These are phyloP conservation scores for fruit fly (Drosophila melanogaster) DNA, from an alignment of 1,140 invertebrate genomes.

Conservation along the genomic window Release_6_plus_ISO1_MT NT_033777.3:13605501-13606000, in stretches of 20 bases:
- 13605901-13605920: not conserved
- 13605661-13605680: not conserved
- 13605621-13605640: not conserved
- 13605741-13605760: conserved; percentile 16
- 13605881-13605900: not conserved
- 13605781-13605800: conserved; percentile 17
- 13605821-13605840: conserved; percentile 63
- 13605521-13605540: conserved; percentile 7
- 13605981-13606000: not conserved
- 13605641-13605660: not conserved
- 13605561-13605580: not conserved
- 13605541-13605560: not conserved
- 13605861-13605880: conserved; percentile 9
- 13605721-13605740: conserved; percentile 13
- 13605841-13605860: conserved; percentile 7
- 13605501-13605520: not conserved
- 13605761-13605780: not conserved
- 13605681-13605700: conserved; percentile 6
- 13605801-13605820: conserved; percentile 47
- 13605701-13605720: conserved; percentile 8
- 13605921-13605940: no score
- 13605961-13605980: not conserved
- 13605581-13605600: not conserved
- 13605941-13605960: no score
- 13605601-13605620: not conserved